phyloP scores from a whole-genome alignment of 2,113 vertebrate genomes.

The Rhabdornis inornatus region DNA sequence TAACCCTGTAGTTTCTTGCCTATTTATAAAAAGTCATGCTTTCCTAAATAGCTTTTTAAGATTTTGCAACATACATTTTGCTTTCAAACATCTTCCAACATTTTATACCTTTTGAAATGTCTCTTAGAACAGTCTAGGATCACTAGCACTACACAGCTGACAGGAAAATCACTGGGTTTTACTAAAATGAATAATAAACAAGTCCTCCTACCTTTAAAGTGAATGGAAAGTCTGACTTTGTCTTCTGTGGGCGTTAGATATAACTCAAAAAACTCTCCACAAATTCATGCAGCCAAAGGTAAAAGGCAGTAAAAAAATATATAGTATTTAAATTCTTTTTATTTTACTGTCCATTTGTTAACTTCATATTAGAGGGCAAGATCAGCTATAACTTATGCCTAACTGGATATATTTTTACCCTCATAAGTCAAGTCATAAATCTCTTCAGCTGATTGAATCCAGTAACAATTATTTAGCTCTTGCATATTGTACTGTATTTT shows the following conservation, averaged over 20 bases:
- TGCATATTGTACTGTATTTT: background rate
- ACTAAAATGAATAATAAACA: conserved; percentile 30
- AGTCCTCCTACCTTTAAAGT: conserved; percentile 39
- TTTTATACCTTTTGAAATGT: background rate
- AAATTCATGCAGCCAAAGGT: background rate
- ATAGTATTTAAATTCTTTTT: background rate
- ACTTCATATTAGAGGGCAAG: background rate
- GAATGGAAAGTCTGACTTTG: conserved; percentile 17
- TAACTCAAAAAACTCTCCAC: background rate
- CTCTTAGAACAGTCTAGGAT: background rate
- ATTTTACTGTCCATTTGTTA: background rate
- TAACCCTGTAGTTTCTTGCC: background rate
- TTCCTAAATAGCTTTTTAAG: background rate
- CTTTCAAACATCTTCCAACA: background rate
- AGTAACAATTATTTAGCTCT: background rate
- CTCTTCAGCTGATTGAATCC: background rate
- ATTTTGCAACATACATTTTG: background rate
- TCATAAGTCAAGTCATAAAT: background rate
- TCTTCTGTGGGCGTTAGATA: background rate
- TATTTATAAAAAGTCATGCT: background rate
- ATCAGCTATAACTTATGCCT: background rate
- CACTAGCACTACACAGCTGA: background rate
- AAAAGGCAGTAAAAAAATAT: background rate
- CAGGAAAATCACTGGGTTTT: conserved; percentile 22
- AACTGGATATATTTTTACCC: background rate